Conservation (phyloP, 1,140 invertebrate genomes). For the Penaeus vannamei region DNA sequence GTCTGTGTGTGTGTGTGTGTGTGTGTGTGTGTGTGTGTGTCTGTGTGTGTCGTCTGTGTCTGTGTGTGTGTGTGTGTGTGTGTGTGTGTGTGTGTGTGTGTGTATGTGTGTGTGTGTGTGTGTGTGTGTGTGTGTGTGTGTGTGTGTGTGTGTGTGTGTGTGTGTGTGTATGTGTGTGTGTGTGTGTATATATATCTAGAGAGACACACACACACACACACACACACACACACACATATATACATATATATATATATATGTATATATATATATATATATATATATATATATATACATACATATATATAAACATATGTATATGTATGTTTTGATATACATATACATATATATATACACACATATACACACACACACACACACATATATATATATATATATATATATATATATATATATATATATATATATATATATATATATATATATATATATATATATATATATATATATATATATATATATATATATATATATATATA, state of each 20-base stretch:
- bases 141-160: background rate
- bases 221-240: background rate
- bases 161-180: conserved; percentile 12
- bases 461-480: conserved; percentile 7
- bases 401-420: conserved; percentile 2
- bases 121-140: background rate
- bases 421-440: background rate
- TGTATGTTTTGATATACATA: background rate
- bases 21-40: background rate
- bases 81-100: background rate
- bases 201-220: conserved; percentile 4
- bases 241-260: conserved; percentile 7
- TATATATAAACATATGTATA: background rate
- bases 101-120: background rate
- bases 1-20: background rate
- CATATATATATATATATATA: conserved; percentile 5
- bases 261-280: conserved; percentile 20
- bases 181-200: conserved; percentile 6
- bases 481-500: background rate
- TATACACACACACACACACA: conserved; percentile 32
- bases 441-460: conserved; percentile 6
- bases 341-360: conserved; percentile 29
- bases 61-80: conserved; percentile 12
- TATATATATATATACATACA: background rate
- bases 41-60: too few species aligned